phyloP scores from a whole-genome alignment of 1,140 invertebrate species.

The Cydia strobilella region DNA sequence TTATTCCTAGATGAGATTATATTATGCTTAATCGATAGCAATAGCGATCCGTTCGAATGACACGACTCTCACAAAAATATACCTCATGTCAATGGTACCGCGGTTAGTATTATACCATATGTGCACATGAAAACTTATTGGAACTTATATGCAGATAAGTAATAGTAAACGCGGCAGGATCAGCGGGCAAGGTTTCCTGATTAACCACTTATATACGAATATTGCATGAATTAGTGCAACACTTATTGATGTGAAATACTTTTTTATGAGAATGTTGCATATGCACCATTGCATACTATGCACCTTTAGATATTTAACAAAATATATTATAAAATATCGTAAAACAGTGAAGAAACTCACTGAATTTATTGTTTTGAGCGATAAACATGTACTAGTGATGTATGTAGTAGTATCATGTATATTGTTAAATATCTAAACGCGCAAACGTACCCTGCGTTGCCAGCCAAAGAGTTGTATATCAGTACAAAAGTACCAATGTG shows the following conservation, averaged over 20 bases:
- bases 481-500: not conserved
- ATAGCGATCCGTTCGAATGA: not conserved
- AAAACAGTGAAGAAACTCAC: not conserved
- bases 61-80: constrained; percentile 1
- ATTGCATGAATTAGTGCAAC: no score
- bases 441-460: not conserved
- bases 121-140: not conserved
- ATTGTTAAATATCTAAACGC: not conserved
- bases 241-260: not conserved
- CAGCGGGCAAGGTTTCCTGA: no score
- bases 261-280: not conserved
- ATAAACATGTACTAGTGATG: not conserved
- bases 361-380: not conserved
- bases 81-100: not conserved
- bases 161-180: no score
- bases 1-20: constrained; percentile 72
- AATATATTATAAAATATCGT: not conserved
- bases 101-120: not conserved
- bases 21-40: constrained; percentile 33
- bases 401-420: not conserved
- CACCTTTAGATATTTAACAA: not conserved
- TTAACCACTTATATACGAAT: no score
- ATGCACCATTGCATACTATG: not conserved
- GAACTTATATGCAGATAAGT: no score
- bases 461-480: not conserved